Conservation (phyloP, 2,888 invertebrate genomes). For the Chrysolina americana region DNA sequence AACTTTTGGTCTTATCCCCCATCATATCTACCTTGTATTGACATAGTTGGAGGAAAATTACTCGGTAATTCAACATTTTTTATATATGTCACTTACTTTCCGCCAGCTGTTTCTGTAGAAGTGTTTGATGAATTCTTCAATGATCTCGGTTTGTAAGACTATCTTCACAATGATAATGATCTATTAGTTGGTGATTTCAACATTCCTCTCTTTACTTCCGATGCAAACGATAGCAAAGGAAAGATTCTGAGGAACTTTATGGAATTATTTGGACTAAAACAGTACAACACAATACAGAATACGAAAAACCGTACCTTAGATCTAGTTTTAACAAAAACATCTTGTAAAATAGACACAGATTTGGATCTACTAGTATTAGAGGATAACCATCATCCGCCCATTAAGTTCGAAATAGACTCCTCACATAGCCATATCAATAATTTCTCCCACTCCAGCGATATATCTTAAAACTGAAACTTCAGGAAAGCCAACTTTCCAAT, state of each 20-base stretch:
- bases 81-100: conserved; percentile 4
- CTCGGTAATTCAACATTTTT: not conserved
- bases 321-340: conserved; percentile 5
- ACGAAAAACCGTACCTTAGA: conserved; percentile 5
- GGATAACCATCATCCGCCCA: not conserved
- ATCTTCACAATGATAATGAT: not conserved
- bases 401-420: not conserved
- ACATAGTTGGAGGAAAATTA: not conserved
- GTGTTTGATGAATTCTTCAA: not conserved
- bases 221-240: conserved; percentile 2
- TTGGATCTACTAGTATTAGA: not conserved
- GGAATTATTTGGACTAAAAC: not conserved
- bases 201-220: not conserved
- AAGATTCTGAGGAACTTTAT: not conserved
- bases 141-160: not conserved
- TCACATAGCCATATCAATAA: not conserved
- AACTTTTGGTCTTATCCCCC: no score
- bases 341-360: not conserved
- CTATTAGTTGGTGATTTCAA: not conserved
- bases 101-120: conserved; percentile 2
- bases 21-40: conserved; percentile 16
- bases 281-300: not conserved
- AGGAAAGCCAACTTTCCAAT: conserved; percentile 18
- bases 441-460: not conserved
- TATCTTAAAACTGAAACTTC: conserved; percentile 17